A percentile compares a stretch with the other conserved stretches of the same genome.
These are phyloP conservation scores for Cotesia congregata DNA, from an alignment of 2,888 invertebrate species.

Conservation along the genomic window DNA sequence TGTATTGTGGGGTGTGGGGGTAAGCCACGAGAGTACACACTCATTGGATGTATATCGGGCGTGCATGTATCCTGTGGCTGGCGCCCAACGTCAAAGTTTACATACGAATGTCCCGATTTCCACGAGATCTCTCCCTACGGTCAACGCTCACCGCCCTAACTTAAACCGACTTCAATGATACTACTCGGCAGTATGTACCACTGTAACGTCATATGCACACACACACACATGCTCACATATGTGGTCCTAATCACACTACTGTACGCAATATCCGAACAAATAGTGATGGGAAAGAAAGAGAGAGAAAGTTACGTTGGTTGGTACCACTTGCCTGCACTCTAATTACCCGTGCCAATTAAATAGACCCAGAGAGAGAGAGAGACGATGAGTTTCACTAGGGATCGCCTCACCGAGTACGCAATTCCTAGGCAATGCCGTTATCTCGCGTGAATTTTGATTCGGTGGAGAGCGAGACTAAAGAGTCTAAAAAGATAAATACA, in stretches of 20 bases:
- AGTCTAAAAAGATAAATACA: constrained; percentile 17
- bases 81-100: constrained; percentile 58
- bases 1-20: neutral
- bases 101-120: constrained; percentile 61
- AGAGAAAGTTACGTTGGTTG: constrained; percentile 58
- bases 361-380: constrained; percentile 49
- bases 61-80: constrained; percentile 37
- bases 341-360: constrained; percentile 61
- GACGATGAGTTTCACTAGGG: constrained; percentile 29
- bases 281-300: constrained; percentile 47
- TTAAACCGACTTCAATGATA: neutral
- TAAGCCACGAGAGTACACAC: constrained; percentile 30
- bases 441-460: constrained; percentile 8
- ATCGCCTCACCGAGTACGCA: constrained; percentile 21
- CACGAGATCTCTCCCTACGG: constrained; percentile 28
- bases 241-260: neutral
- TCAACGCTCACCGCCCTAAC: constrained; percentile 23
- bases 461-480: neutral
- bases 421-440: constrained; percentile 20
- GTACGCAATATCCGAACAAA: constrained; percentile 14
- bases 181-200: neutral
- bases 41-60: constrained; percentile 37
- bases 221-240: constrained; percentile 5
- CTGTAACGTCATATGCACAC: constrained; percentile 4
- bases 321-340: constrained; percentile 54